phyloP scores from a whole-genome alignment of 2,797 vertebrate species.

The Hypotaenidia philippensis region DNA sequence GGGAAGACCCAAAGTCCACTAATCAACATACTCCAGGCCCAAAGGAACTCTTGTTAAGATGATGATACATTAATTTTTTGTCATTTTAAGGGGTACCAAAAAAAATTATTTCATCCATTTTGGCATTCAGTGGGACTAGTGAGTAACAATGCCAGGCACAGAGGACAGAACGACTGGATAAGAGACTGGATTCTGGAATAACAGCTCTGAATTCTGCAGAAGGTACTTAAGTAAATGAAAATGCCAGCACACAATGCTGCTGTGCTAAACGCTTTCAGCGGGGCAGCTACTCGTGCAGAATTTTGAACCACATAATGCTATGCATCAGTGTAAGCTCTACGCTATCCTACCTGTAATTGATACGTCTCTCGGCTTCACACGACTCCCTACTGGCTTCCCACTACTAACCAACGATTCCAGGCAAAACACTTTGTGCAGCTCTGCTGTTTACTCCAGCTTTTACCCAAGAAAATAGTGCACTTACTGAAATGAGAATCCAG shows the following conservation, averaged over 20 bases:
- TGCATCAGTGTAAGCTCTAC: background rate
- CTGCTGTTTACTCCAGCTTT: background rate
- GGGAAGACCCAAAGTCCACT: background rate
- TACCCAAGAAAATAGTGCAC: background rate
- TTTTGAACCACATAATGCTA: background rate
- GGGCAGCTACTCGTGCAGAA: background rate
- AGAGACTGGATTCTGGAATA: background rate
- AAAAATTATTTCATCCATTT: background rate
- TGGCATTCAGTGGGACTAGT: background rate
- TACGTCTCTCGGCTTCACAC: background rate
- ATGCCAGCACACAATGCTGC: background rate
- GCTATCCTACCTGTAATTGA: background rate
- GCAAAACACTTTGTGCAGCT: background rate
- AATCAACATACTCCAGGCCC: background rate
- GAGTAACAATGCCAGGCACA: background rate
- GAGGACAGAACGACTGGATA: background rate
- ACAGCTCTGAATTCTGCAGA: background rate
- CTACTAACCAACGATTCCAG: background rate
- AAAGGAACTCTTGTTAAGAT: background rate
- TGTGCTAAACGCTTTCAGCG: conserved; percentile 8
- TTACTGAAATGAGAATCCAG: background rate
- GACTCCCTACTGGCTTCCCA: background rate
- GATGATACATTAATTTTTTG: background rate
- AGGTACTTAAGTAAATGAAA: conserved; percentile 1
- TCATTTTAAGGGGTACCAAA: background rate